Percentiles rank a stretch among this genome's conserved stretches.
phyloP scores from a whole-genome alignment of 2,888 invertebrate species.

The Chloroclystis v-ata region DNA sequence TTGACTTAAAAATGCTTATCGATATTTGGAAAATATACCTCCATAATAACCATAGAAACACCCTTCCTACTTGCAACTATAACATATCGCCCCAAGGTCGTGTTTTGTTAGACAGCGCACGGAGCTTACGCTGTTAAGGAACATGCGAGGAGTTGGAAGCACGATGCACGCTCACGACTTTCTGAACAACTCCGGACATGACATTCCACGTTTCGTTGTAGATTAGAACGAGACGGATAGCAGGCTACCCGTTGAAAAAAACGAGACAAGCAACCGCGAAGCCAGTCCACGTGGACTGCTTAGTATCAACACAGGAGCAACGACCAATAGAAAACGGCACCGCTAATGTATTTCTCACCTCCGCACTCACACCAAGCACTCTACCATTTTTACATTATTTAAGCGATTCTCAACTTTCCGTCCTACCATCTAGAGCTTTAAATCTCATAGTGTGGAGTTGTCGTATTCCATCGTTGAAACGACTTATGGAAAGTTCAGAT shows the following conservation, averaged over 20 bases:
- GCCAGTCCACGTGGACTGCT: conserved; percentile 77
- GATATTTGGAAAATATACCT: conserved; percentile 50
- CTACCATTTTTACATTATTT: conserved; percentile 60
- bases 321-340: conserved; percentile 78
- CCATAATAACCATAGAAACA: conserved; percentile 33
- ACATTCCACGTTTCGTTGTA: conserved; percentile 78
- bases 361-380: conserved; percentile 74
- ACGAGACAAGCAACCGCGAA: conserved; percentile 73
- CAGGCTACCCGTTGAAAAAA: conserved; percentile 69
- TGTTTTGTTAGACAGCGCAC: conserved; percentile 31
- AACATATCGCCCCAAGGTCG: conserved; percentile 32
- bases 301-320: conserved; percentile 77
- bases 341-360: conserved; percentile 80
- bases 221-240: conserved; percentile 76
- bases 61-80: conserved; percentile 40
- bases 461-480: conserved; percentile 57
- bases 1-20: conserved; percentile 79
- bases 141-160: conserved; percentile 60
- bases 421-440: conserved; percentile 48
- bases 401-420: conserved; percentile 60
- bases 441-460: conserved; percentile 46
- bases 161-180: conserved; percentile 79
- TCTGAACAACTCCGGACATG: conserved; percentile 79
- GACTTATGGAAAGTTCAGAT: conserved; percentile 53
- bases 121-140: conserved; percentile 52